These are phyloP conservation scores for Ranitomeya imitator DNA, from an alignment of 2,113 vertebrate species.

Conservation along the genomic window DNA sequence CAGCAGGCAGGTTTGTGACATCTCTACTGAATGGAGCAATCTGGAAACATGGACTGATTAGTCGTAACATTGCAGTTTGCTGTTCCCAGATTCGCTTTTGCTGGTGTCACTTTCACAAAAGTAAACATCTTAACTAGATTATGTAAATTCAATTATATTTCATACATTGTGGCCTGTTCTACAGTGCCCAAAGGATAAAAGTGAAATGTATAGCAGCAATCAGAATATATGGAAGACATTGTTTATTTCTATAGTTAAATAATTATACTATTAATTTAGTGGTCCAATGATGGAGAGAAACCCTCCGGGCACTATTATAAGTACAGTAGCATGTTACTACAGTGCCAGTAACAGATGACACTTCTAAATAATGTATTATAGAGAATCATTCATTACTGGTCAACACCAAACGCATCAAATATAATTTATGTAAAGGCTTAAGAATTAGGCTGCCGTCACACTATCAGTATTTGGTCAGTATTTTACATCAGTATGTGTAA, in stretches of 20 bases:
- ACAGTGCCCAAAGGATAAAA: slow-evolving; percentile 7
- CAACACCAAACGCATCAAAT: neutral
- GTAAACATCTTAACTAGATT: slow-evolving; percentile 43
- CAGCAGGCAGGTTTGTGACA: neutral
- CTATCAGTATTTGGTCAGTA: too few relatives aligned
- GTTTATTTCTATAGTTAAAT: slow-evolving; percentile 8
- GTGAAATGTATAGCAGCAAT: slow-evolving; percentile 8
- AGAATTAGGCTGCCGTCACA: too few relatives aligned
- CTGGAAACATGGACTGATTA: neutral
- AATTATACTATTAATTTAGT: slow-evolving; percentile 15
- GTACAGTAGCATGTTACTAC: neutral
- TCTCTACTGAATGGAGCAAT: neutral
- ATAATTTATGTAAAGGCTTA: neutral
- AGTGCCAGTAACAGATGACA: neutral
- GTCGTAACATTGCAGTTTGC: neutral
- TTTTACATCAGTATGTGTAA: too few relatives aligned
- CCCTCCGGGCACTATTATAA: neutral
- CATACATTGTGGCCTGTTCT: slow-evolving; percentile 28
- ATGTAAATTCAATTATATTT: slow-evolving; percentile 47
- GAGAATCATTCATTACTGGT: neutral
- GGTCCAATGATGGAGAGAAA: neutral
- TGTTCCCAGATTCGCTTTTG: neutral
- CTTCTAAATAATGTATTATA: neutral
- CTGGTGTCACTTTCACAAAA: slow-evolving; percentile 40
- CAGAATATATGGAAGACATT: neutral